Percentiles rank a stretch among this genome's conserved stretches.
Evolutionary conservation across 2,113 vertebrate genomes (phyloP).

Genomic region (Limnothrissa miodon): DNA sequence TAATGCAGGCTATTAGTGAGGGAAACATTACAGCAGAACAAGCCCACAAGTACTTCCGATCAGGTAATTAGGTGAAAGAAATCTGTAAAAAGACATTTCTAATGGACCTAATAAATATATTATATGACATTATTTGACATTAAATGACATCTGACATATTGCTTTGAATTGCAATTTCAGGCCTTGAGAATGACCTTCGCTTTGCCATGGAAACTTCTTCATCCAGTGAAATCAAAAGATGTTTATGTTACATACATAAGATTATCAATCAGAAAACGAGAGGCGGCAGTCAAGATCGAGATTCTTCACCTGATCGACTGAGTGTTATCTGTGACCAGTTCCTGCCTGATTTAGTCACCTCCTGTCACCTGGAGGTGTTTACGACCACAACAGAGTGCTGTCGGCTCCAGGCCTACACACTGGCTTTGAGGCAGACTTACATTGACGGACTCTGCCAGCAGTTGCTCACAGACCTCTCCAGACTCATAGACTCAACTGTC

Average conservation of each 20-base stretch:
- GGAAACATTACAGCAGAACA: slow-evolving; percentile 57
- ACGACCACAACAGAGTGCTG: slow-evolving; percentile 61
- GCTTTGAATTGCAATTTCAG: slow-evolving; percentile 43
- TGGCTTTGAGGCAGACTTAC: slow-evolving; percentile 59
- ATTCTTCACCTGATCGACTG: slow-evolving; percentile 44
- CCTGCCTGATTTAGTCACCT: slow-evolving; percentile 61
- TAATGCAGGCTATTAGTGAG: slow-evolving; percentile 56
- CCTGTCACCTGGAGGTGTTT: slow-evolving; percentile 63
- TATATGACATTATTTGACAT: no score
- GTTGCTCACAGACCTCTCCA: slow-evolving; percentile 63
- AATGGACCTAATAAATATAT: no score
- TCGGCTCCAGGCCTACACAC: slow-evolving; percentile 56
- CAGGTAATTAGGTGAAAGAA: slow-evolving; percentile 66
- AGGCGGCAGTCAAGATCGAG: not conserved
- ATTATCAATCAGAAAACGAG: slow-evolving; percentile 50
- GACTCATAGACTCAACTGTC: slow-evolving; percentile 50
- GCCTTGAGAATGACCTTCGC: slow-evolving; percentile 68
- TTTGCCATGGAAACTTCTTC: slow-evolving; percentile 60
- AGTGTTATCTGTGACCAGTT: slow-evolving; percentile 66
- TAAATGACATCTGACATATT: no score
- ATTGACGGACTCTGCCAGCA: slow-evolving; percentile 67
- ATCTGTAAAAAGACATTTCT: no score
- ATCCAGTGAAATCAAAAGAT: slow-evolving; percentile 49
- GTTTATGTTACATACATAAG: slow-evolving; percentile 73
- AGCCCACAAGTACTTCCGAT: slow-evolving; percentile 61